A percentile compares a stretch with the other conserved stretches of the same genome.
Conservation (phyloP, 2,888 invertebrate species). For the Dione juno region DNA sequence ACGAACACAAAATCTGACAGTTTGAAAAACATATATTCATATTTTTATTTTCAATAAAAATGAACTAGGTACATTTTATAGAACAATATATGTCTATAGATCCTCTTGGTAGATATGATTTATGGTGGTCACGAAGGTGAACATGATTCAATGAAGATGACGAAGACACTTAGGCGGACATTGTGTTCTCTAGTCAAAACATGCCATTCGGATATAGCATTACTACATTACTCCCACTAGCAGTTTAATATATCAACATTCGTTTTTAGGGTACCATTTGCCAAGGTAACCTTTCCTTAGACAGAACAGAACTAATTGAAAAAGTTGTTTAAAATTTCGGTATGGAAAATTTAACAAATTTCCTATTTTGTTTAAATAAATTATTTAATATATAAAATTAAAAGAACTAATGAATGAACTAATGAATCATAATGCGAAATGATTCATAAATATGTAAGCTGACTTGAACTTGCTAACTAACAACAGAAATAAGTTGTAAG, state of each 20-base stretch:
- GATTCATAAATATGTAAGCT: no score
- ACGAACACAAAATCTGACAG: conserved; percentile 19
- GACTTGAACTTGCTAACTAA: no score
- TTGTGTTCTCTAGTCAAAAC: background rate
- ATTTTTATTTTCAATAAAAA: conserved; percentile 31
- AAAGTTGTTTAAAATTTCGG: background rate
- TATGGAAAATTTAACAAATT: background rate
- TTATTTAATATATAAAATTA: no score
- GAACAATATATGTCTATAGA: background rate
- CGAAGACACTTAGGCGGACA: background rate
- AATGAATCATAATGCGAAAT: no score
- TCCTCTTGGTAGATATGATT: background rate
- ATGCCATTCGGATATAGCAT: background rate
- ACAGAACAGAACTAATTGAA: background rate
- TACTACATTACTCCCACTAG: background rate
- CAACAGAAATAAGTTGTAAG: background rate
- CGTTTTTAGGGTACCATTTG: background rate
- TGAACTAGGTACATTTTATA: background rate
- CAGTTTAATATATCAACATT: background rate
- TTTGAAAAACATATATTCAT: conserved; percentile 35
- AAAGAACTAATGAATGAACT: no score
- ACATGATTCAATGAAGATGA: background rate
- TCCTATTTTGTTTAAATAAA: no score
- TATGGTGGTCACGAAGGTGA: background rate
- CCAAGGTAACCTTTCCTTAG: background rate